Conservation (phyloP, 1,140 invertebrate species). For the Diabrotica virgifera region DNA sequence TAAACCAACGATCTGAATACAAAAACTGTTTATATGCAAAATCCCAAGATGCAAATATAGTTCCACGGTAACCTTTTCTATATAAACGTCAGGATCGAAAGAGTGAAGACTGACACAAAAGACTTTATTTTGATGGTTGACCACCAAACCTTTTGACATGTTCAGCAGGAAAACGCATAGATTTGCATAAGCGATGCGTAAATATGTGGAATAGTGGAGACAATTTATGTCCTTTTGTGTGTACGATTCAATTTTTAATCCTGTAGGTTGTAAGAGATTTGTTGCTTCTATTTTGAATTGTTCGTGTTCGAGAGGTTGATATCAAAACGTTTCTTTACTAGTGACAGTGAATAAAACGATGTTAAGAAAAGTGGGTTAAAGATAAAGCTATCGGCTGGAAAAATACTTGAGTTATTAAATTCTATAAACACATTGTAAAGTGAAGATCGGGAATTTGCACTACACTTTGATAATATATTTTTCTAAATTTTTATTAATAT, state of each 20-base stretch:
- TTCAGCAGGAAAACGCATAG: conserved; percentile 15
- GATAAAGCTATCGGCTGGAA: too few relatives aligned
- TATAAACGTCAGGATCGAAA: conserved; percentile 24
- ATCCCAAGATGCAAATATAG: conserved; percentile 18
- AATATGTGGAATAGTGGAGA: conserved; percentile 19
- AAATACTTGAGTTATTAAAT: too few relatives aligned
- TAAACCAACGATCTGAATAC: conserved; percentile 6
- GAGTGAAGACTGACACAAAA: conserved; percentile 27
- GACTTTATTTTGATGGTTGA: conserved; percentile 40
- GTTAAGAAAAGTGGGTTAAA: too few relatives aligned
- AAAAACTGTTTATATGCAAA: conserved; percentile 23
- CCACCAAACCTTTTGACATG: conserved; percentile 29
- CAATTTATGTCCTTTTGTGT: conserved; percentile 28
- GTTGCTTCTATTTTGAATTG: background rate
- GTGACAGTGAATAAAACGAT: too few relatives aligned
- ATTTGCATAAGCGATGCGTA: conserved; percentile 20
- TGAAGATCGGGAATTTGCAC: too few relatives aligned
- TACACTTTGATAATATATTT: too few relatives aligned
- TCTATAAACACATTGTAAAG: too few relatives aligned
- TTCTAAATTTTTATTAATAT: too few relatives aligned
- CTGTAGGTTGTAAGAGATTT: conserved; percentile 7
- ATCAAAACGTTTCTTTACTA: too few relatives aligned
- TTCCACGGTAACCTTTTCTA: conserved; percentile 11
- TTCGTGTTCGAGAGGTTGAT: background rate
- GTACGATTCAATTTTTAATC: conserved; percentile 20